Evolutionary conservation across 1,140 invertebrate genomes (phyloP).

Genomic region (Drosophila oshimai): DNA sequence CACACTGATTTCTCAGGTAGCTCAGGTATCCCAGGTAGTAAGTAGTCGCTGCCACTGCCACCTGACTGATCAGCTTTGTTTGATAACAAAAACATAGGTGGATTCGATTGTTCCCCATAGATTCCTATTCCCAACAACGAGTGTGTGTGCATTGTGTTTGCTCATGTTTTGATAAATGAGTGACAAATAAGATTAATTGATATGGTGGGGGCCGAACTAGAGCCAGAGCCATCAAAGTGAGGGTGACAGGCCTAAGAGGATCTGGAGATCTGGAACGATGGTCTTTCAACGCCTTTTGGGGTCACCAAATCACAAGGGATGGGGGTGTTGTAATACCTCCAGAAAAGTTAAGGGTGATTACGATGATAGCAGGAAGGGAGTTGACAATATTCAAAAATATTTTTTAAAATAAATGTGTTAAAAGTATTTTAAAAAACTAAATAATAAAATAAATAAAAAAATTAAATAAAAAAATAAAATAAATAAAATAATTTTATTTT

Average conservation of each 20-base stretch:
- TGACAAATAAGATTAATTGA: constrained; percentile 82
- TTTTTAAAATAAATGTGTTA: background rate
- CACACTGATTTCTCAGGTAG: constrained; percentile 37
- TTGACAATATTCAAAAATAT: too few species aligned
- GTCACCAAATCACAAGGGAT: background rate
- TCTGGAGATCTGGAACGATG: constrained; percentile 56
- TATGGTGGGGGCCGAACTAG: constrained; percentile 27
- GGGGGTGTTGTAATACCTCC: background rate
- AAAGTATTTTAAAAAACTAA: too few species aligned
- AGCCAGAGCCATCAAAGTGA: constrained; percentile 7
- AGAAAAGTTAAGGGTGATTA: background rate
- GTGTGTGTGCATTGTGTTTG: constrained; percentile 25
- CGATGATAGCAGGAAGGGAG: background rate
- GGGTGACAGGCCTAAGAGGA: constrained; percentile 71
- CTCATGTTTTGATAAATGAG: constrained; percentile 62
- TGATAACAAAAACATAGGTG: constrained; percentile 63
- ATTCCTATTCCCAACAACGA: too few species aligned
- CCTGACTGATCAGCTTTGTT: constrained; percentile 79
- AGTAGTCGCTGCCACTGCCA: constrained; percentile 71
- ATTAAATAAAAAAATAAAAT: too few species aligned
- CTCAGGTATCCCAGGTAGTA: constrained; percentile 63
- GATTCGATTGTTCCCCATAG: constrained; percentile 34
- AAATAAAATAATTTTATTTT: too few species aligned
- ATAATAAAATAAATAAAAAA: too few species aligned
- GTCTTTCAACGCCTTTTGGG: constrained; percentile 35